Conservation (phyloP, 2,888 invertebrate genomes). For the Ichneumoninae sp. region DNA sequence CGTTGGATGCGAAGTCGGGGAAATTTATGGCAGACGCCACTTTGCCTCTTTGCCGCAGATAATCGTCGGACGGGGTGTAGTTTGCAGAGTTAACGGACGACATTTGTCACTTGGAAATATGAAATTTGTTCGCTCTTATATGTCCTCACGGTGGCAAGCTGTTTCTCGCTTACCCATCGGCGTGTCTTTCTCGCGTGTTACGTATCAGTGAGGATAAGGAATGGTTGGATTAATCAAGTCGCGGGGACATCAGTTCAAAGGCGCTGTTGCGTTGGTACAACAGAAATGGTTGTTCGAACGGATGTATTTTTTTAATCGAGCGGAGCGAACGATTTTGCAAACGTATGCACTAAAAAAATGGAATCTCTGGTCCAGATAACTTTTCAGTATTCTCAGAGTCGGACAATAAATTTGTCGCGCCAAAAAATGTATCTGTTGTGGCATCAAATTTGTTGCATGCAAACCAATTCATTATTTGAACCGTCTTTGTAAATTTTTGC, state of each 20-base stretch:
- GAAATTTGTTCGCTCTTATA: neutral
- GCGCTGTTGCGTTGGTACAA: neutral
- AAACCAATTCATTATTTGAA: neutral
- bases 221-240: neutral
- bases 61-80: slow-evolving; percentile 2
- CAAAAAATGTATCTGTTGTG: too few relatives aligned
- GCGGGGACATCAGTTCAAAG: neutral
- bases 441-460: too few relatives aligned
- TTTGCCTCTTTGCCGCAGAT: slow-evolving; percentile 14
- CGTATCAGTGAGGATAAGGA: neutral
- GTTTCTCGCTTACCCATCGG: slow-evolving; percentile 29
- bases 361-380: too few relatives aligned
- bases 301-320: neutral
- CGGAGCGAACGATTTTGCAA: neutral
- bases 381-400: neutral
- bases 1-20: slow-evolving; percentile 14
- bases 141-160: neutral
- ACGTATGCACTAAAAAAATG: neutral
- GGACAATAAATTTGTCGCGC: neutral
- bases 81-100: slow-evolving; percentile 15
- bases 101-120: slow-evolving; percentile 36
- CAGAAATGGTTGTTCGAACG: neutral
- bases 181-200: slow-evolving; percentile 30
- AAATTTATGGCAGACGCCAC: neutral
- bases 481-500: neutral